Evolutionary conservation across 2,797 vertebrate species (phyloP), one percentile per base, ranked within the genome.

Genomic region (Clarias pachynema): DNA sequence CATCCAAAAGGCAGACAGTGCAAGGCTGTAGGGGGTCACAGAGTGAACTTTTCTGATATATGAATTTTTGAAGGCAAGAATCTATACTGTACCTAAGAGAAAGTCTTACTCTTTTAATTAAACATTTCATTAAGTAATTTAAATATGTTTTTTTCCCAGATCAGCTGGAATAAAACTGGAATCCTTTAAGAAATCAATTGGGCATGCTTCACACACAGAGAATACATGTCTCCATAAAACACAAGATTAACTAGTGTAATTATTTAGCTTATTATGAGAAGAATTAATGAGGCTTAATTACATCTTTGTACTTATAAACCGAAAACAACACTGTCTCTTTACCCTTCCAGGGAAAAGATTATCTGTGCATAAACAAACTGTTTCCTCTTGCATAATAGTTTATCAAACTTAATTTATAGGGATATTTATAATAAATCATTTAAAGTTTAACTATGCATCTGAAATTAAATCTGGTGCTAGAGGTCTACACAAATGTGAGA

Each of bases 1-100:
- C 29, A 84, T 85, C 89, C 88, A 86, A 69, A 29, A 60, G 59
- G 68, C 89, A 85, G 88, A 88, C 69, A 86, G 73, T 44, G 31
- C 37, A 22, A 84, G 70, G 69, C 49, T 63, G 37, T 72, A 66
- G 59, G 80, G 86, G 87, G 87, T 87, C 86, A 81, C 20, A 68
- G 82, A 84, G 83, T 56, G 86, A 79, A 74, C 65, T 74, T 78
- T 62, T 62, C 57, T 3, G 2, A 29, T 65, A 65, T 44, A 49
- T 29, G 14, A 15, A 16, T 60, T 79, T 65, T 79, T 65, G 9
- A 79, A 26, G 14, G 77, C 57, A 60, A 5, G 8, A 40, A 40
- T 62, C 57, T 34, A 15, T 59, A 59, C 53, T 10, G 12, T 24
- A 40, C 37, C 75, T 34, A 15, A 40, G 7, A 10, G 29, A 44